A percentile compares a stretch with the other conserved stretches of the same genome.
phyloP scores from a whole-genome alignment of 2,113 vertebrate genomes.

The Henicopernis longicauda region DNA sequence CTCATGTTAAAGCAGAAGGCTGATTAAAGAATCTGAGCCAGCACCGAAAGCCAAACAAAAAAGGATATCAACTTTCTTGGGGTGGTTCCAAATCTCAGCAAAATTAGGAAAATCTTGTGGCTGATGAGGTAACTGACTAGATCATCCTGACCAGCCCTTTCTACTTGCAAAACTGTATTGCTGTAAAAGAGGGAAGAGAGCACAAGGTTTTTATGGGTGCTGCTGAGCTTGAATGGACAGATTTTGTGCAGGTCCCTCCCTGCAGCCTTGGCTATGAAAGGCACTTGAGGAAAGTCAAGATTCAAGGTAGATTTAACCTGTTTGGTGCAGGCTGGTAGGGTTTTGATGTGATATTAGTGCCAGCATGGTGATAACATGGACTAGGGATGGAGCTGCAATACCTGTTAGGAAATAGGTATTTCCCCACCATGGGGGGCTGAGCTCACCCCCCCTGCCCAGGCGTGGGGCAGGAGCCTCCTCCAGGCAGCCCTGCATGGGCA shows the following conservation, averaged over 20 bases:
- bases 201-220: background rate
- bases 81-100: background rate
- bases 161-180: background rate
- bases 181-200: background rate
- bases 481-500: background rate
- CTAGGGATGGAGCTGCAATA: background rate
- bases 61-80: background rate
- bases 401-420: background rate
- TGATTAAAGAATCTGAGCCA: background rate
- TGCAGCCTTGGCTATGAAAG: background rate
- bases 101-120: background rate
- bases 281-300: background rate
- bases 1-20: background rate
- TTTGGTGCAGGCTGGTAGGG: background rate
- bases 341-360: background rate
- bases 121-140: background rate
- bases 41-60: background rate
- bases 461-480: background rate
- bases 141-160: background rate
- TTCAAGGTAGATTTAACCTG: background rate
- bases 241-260: background rate
- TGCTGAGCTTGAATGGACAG: background rate
- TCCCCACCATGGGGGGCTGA: rapidly evolving
- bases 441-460: background rate
- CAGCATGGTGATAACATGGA: background rate